These are phyloP conservation scores for Cephalopholis sonnerati DNA, from an alignment of 2,113 vertebrate species.

Conservation along the genomic window DNA sequence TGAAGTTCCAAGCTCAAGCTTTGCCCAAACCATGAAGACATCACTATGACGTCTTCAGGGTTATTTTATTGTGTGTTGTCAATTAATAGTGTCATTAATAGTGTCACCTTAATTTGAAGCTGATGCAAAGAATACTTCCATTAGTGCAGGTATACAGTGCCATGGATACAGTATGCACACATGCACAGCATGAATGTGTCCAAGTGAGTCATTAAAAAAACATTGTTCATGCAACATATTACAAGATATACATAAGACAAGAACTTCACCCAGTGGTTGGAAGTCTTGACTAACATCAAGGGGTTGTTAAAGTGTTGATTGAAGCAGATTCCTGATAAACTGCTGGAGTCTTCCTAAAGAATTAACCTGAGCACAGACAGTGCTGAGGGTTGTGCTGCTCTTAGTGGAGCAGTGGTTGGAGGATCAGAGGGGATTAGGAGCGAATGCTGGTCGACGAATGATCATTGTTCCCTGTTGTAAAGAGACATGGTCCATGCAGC, in stretches of 20 bases:
- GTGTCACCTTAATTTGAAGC: too few species aligned
- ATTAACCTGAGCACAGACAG: neutral
- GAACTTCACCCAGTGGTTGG: neutral
- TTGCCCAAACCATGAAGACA: too few species aligned
- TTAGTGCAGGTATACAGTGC: too few species aligned
- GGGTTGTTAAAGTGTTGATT: constrained; percentile 11
- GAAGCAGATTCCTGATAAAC: constrained; percentile 22
- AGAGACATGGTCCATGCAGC: neutral
- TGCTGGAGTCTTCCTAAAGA: constrained; percentile 1
- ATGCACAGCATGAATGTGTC: too few species aligned
- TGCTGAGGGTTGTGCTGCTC: neutral
- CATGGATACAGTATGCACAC: too few species aligned
- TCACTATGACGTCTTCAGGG: too few species aligned
- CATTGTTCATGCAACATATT: neutral
- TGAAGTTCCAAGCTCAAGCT: too few species aligned
- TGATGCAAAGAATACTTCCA: too few species aligned
- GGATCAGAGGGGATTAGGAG: constrained; percentile 36
- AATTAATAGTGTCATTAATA: too few species aligned
- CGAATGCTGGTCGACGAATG: constrained; percentile 19
- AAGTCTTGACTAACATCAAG: neutral
- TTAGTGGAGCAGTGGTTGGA: neutral
- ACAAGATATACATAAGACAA: neutral
- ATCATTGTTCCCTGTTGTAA: neutral
- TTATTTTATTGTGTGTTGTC: too few species aligned
- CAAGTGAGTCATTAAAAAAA: neutral